Evolutionary conservation across 2,888 invertebrate genomes (phyloP).

Genomic region (Luffia ferchaultella): DNA sequence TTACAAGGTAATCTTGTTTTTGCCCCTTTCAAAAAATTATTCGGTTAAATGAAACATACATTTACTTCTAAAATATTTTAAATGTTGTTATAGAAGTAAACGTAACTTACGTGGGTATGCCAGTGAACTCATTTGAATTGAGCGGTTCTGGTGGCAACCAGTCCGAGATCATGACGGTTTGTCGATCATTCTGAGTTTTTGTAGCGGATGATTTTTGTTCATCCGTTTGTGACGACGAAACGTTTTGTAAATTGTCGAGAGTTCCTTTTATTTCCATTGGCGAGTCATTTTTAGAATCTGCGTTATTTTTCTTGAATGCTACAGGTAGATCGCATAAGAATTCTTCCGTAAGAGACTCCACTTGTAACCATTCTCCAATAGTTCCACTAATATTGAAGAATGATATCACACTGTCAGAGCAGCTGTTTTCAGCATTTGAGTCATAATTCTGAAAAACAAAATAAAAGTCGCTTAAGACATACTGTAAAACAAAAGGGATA

Average conservation of each 20-base stretch:
- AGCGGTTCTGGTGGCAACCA: slow-evolving; percentile 71
- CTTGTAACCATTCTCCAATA: slow-evolving; percentile 41
- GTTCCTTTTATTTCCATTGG: neutral
- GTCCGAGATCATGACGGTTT: slow-evolving; percentile 15
- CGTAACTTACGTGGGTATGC: slow-evolving; percentile 70
- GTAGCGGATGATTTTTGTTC: neutral
- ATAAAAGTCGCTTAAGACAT: no score
- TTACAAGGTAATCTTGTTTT: no score
- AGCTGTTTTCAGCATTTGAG: neutral
- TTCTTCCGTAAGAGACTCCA: slow-evolving; percentile 31
- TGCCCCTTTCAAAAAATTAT: no score
- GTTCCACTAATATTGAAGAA: slow-evolving; percentile 45
- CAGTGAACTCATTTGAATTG: slow-evolving; percentile 59
- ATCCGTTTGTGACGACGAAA: neutral
- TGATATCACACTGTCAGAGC: slow-evolving; percentile 29
- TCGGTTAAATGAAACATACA: no score
- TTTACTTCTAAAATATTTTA: no score
- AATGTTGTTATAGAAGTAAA: no score
- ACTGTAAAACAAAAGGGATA: no score
- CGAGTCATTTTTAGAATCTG: neutral
- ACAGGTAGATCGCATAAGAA: neutral
- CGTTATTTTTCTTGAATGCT: neutral
- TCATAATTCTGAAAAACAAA: neutral
- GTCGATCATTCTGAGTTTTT: neutral
- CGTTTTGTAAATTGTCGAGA: neutral